Percentiles rank a stretch among this genome's conserved stretches.
phyloP scores from a whole-genome alignment of 1,140 invertebrate genomes.

The Panagrolaimus sp. region DNA sequence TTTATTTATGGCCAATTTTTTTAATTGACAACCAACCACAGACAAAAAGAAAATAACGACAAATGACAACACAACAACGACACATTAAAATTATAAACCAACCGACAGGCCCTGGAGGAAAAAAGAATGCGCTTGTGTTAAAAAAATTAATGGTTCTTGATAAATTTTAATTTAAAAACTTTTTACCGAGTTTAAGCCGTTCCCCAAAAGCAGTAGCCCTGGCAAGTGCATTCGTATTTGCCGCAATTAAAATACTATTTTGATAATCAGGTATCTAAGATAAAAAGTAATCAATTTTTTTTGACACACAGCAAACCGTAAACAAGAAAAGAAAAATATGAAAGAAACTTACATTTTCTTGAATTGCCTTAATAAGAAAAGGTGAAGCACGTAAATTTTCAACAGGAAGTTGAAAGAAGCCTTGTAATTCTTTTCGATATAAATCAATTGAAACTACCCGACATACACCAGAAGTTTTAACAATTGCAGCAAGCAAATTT shows the following conservation, averaged over 20 bases:
- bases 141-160: too few relatives aligned
- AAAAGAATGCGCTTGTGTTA: neutral
- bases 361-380: conserved; percentile 1
- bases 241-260: conserved; percentile 11
- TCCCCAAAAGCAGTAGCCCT: conserved; percentile 1
- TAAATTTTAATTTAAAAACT: neutral
- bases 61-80: too few relatives aligned
- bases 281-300: neutral
- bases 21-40: too few relatives aligned
- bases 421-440: conserved; percentile 14
- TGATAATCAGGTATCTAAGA: neutral
- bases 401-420: conserved; percentile 6
- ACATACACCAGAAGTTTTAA: neutral
- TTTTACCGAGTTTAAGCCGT: conserved; percentile 1
- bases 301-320: too few relatives aligned
- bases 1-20: too few relatives aligned
- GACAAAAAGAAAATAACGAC: too few relatives aligned
- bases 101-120: too few relatives aligned
- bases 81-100: too few relatives aligned
- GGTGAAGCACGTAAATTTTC: conserved; percentile 9
- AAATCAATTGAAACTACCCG: conserved; percentile 12
- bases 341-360: neutral
- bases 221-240: conserved; percentile 9
- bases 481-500: neutral
- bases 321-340: neutral